Percentiles rank a stretch among this genome's conserved stretches.
Evolutionary conservation across 2,113 vertebrate genomes (phyloP).

Genomic region (Amblyopsis rosae): DNA sequence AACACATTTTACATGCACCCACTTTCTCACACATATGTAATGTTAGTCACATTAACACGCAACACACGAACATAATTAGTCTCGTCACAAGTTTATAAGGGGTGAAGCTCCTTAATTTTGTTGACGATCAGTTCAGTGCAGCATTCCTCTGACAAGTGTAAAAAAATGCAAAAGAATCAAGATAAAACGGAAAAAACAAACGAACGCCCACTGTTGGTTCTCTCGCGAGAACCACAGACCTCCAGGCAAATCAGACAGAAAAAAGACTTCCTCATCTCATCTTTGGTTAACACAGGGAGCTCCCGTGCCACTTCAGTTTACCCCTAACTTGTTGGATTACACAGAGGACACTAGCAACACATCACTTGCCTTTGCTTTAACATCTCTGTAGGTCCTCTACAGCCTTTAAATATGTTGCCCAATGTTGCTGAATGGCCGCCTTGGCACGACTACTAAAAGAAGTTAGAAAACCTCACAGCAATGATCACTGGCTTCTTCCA

Average conservation of each 20-base stretch:
- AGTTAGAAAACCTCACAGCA: slow-evolving; percentile 28
- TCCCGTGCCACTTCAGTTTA: slow-evolving; percentile 44
- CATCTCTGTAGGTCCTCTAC: slow-evolving; percentile 16
- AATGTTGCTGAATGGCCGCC: slow-evolving; percentile 24
- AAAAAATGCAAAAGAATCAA: slow-evolving; percentile 26
- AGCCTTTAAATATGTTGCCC: slow-evolving; percentile 18
- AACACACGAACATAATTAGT: slow-evolving; percentile 45
- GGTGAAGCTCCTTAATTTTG: slow-evolving; percentile 54
- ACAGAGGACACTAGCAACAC: slow-evolving; percentile 31
- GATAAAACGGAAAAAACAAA: slow-evolving; percentile 62
- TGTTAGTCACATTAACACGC: slow-evolving; percentile 17
- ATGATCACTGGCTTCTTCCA: slow-evolving; percentile 41
- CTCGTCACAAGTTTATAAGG: slow-evolving; percentile 54
- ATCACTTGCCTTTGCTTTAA: slow-evolving; percentile 46
- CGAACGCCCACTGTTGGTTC: slow-evolving; percentile 61
- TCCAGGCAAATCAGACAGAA: slow-evolving; percentile 56
- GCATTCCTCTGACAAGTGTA: slow-evolving; percentile 43
- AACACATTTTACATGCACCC: slow-evolving; percentile 15
- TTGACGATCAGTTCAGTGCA: slow-evolving; percentile 49
- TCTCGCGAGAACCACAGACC: slow-evolving; percentile 59
- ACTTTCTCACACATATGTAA: slow-evolving; percentile 17
- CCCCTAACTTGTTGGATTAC: slow-evolving; percentile 34
- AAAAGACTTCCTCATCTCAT: slow-evolving; percentile 54
- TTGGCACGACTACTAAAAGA: slow-evolving; percentile 16
- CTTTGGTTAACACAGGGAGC: slow-evolving; percentile 53